These are phyloP conservation scores for Nephila pilipes DNA, from an alignment of 1,140 invertebrate species.

Conservation along the genomic window DNA sequence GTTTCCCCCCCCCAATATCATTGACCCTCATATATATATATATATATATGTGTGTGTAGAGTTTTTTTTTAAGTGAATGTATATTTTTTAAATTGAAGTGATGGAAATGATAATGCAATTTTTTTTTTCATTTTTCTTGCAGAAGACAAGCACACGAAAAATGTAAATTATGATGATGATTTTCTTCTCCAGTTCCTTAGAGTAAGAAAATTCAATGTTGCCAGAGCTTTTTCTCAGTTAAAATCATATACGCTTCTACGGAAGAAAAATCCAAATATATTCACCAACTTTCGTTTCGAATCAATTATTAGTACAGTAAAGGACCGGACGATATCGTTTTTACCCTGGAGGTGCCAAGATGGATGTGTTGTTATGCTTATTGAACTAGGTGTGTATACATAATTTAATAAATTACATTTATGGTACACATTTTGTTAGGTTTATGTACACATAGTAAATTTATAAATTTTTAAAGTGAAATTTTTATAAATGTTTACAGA, in stretches of 20 bases:
- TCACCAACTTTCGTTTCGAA: neutral
- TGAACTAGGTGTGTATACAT: neutral
- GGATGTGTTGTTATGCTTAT: constrained; percentile 13
- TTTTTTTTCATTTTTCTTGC: neutral
- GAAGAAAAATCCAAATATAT: neutral
- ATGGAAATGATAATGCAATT: no score
- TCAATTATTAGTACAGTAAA: neutral
- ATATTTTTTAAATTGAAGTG: no score
- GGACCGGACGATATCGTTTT: neutral
- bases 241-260: neutral
- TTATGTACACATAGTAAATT: no score
- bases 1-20: no score
- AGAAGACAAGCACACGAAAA: neutral
- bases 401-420: no score
- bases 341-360: constrained; percentile 25
- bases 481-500: no score
- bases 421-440: no score
- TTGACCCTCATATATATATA: no score
- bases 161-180: neutral
- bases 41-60: no score
- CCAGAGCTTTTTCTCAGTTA: neutral
- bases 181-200: constrained; percentile 45
- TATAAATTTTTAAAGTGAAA: no score
- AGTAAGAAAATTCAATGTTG: neutral
- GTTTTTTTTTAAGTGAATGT: no score